These are phyloP conservation scores for Meriones psammophilus DNA, from an alignment of 2,797 vertebrate genomes.

Conservation along the genomic window DNA sequence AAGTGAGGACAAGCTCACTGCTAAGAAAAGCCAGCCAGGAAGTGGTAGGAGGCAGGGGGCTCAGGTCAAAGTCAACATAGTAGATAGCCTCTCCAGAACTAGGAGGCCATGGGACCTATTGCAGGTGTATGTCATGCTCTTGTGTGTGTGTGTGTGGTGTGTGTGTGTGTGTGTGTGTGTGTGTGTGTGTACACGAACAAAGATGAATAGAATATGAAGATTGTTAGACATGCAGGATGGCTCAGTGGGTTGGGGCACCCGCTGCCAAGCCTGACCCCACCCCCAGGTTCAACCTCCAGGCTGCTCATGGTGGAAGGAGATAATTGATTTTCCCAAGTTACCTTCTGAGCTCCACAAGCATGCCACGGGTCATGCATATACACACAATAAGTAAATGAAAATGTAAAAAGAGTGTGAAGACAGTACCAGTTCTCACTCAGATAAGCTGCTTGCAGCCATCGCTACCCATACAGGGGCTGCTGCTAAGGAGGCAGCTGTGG, in stretches of 20 bases:
- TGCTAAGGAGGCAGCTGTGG: background rate
- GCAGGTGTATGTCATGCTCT: background rate
- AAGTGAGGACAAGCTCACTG: background rate
- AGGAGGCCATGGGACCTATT: background rate
- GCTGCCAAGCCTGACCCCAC: background rate
- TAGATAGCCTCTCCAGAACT: background rate
- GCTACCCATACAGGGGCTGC: background rate
- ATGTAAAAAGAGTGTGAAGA: background rate
- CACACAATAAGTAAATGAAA: background rate
- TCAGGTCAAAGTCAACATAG: background rate
- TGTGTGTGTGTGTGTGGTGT: background rate
- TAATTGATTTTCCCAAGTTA: background rate
- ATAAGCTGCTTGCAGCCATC: background rate
- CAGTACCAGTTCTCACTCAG: background rate
- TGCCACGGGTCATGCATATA: background rate
- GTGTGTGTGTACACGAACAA: accelerated
- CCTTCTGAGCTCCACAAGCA: background rate
- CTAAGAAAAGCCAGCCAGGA: background rate
- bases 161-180: background rate
- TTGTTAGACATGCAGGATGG: background rate
- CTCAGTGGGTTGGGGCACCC: background rate
- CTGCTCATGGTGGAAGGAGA: background rate
- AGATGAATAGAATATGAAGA: background rate
- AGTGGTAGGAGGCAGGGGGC: background rate
- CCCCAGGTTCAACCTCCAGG: background rate